phyloP scores from a whole-genome alignment of 2,797 vertebrate genomes.

The Phoebastria nigripes region DNA sequence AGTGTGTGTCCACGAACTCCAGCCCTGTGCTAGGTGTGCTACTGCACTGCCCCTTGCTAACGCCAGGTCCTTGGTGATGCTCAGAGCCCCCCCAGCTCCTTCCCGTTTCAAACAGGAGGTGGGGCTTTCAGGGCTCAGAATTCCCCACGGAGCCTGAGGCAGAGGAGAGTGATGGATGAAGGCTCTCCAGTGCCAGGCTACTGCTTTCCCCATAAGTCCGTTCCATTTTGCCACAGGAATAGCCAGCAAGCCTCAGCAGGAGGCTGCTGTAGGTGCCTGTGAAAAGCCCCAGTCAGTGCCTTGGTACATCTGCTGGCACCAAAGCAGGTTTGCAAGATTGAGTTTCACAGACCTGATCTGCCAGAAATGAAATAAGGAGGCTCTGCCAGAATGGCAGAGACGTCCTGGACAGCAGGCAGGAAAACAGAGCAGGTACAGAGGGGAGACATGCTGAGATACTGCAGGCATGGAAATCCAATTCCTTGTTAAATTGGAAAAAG shows the following conservation, averaged over 20 bases:
- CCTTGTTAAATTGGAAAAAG: neutral
- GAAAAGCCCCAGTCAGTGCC: neutral
- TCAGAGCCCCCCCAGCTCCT: neutral
- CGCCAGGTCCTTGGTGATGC: accelerated
- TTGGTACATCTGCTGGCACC: neutral
- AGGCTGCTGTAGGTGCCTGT: neutral
- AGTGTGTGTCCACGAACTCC: neutral
- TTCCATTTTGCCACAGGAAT: neutral
- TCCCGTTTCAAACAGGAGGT: accelerated
- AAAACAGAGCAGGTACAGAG: neutral
- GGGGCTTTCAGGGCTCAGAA: neutral
- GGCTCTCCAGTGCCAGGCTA: neutral
- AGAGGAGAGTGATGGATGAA: neutral
- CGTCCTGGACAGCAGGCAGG: neutral
- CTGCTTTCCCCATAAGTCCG: neutral
- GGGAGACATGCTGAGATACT: neutral
- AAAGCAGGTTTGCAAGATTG: neutral
- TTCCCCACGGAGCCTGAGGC: neutral
- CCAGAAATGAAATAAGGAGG: neutral
- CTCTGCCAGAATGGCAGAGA: neutral
- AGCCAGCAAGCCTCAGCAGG: neutral
- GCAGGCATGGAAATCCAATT: neutral
- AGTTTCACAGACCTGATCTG: neutral
- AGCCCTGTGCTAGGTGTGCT: neutral
- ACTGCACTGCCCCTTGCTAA: neutral